A percentile compares a stretch with the other conserved stretches of the same genome.
phyloP scores from a whole-genome alignment of 2,888 invertebrate species.

The Dilophus febrilis region DNA sequence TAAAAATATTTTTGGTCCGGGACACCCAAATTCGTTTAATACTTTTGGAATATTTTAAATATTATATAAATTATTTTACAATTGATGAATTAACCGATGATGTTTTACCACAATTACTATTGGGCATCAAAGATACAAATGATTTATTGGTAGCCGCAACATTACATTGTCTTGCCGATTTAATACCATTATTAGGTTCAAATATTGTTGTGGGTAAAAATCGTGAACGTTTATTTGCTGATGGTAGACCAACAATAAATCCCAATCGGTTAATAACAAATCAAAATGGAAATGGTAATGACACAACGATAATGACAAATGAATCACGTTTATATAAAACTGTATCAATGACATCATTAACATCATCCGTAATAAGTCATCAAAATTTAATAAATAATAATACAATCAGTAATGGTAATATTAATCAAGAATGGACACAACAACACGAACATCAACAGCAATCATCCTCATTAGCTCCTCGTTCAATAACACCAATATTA shows the following conservation, averaged over 20 bases:
- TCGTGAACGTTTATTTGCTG: constrained; percentile 64
- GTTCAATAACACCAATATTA: constrained; percentile 29
- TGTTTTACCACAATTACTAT: constrained; percentile 72
- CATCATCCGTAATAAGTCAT: background rate
- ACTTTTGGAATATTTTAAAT: constrained; percentile 58
- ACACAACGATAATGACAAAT: no score
- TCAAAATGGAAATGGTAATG: no score
- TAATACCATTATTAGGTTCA: constrained; percentile 73
- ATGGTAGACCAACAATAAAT: constrained; percentile 50
- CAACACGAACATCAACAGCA: constrained; percentile 1
- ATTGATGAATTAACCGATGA: constrained; percentile 56
- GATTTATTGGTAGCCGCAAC: constrained; percentile 69
- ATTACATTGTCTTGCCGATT: constrained; percentile 60
- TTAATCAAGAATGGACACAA: background rate
- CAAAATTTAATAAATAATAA: constrained; percentile 3
- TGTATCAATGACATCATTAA: background rate
- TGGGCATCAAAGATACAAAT: constrained; percentile 72
- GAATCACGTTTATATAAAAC: no score
- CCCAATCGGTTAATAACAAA: no score
- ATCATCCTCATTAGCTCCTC: constrained; percentile 24
- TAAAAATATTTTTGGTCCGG: constrained; percentile 68
- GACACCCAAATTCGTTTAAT: constrained; percentile 69
- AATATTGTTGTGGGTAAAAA: constrained; percentile 69
- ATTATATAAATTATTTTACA: constrained; percentile 51
- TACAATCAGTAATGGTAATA: background rate